Evolutionary conservation across 2,797 vertebrate genomes (phyloP).

Genomic region (Paratrypauchen microcephalus): DNA sequence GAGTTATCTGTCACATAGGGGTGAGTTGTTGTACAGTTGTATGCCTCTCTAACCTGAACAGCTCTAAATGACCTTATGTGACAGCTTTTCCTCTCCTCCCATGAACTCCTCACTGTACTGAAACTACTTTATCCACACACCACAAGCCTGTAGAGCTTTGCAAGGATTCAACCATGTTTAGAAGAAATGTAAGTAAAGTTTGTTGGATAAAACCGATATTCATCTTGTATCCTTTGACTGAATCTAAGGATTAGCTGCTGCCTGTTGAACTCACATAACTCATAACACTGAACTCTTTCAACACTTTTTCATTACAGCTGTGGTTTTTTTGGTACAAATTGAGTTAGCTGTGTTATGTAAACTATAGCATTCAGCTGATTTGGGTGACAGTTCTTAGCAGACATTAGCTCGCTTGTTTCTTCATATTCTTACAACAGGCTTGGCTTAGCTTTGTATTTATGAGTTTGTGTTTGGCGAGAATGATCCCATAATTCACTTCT

Average conservation of each 20-base stretch:
- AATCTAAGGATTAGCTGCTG: not conserved
- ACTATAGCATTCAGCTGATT: no score
- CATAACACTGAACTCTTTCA: not conserved
- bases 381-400: slow-evolving; percentile 1
- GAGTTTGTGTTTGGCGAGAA: not conserved
- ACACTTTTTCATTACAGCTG: not conserved
- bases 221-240: not conserved
- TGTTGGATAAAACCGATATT: not conserved
- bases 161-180: not conserved
- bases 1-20: no score
- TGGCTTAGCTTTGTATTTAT: not conserved
- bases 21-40: no score
- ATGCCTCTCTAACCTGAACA: no score
- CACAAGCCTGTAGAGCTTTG: not conserved
- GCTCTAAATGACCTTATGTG: not conserved
- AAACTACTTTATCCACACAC: not conserved
- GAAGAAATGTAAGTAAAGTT: not conserved
- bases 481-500: slow-evolving; percentile 6
- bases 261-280: not conserved
- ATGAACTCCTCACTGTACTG: slow-evolving; percentile 7
- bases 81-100: slow-evolving; percentile 19
- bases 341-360: slow-evolving; percentile 1
- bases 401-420: not conserved
- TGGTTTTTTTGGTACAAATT: slow-evolving; percentile 12
- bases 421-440: not conserved